Evolutionary conservation across 2,888 invertebrate species (phyloP).

Genomic region (Drosophila planitibia): DNA sequence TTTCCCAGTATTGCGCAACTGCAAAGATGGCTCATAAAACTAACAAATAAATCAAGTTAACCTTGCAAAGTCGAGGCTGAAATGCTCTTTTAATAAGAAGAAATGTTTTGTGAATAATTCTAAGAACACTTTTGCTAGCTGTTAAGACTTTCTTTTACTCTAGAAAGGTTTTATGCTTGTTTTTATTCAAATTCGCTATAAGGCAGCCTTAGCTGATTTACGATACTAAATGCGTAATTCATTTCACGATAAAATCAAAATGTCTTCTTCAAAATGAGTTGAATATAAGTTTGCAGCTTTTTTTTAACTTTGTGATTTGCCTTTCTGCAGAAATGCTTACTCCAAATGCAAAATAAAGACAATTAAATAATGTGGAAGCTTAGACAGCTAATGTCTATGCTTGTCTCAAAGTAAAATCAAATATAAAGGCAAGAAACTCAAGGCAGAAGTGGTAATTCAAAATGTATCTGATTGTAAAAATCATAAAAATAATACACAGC

Average conservation of each 20-base stretch:
- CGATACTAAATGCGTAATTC: not conserved
- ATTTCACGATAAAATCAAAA: not conserved
- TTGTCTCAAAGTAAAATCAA: not conserved
- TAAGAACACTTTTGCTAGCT: not conserved
- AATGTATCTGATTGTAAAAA: not conserved
- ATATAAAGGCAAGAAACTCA: not conserved
- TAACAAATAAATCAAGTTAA: not conserved
- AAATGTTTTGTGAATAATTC: not conserved
- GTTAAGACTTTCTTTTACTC: not conserved
- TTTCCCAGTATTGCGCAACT: not conserved
- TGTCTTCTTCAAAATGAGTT: not conserved
- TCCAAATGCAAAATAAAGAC: conserved; percentile 1
- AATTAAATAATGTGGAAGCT: conserved; percentile 11
- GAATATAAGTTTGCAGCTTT: not conserved
- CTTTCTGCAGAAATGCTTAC: not conserved
- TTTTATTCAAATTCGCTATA: not conserved
- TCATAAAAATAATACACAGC: not conserved
- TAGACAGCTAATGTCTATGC: not conserved
- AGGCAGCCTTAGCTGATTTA: not conserved
- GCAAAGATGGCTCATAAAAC: not conserved
- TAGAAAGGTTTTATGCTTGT: not conserved
- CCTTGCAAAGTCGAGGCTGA: not conserved
- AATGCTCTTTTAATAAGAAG: not conserved
- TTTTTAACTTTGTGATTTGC: not conserved
- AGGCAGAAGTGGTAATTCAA: no score